These are phyloP conservation scores for Ganaspis sp. DNA, from an alignment of 1,140 invertebrate genomes.

Conservation along the genomic window DNA sequence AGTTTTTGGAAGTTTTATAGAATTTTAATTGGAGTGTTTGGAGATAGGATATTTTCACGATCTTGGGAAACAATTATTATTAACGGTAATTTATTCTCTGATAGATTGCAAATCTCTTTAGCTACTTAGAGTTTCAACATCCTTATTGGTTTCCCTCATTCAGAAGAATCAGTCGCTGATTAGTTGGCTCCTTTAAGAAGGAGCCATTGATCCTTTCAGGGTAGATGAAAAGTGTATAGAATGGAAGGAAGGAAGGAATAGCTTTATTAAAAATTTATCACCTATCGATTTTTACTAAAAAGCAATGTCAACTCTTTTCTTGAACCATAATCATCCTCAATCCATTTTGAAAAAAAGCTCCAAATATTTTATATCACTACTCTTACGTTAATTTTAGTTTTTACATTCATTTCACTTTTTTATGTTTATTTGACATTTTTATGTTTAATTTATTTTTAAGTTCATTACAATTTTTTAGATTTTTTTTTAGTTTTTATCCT, in stretches of 20 bases:
- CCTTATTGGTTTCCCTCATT: background rate
- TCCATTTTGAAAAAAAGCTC: no score
- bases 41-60: no score
- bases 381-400: no score
- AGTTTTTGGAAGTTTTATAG: no score
- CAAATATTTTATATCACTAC: no score
- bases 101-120: background rate
- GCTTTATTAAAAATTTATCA: background rate
- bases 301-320: background rate
- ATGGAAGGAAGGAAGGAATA: constrained; percentile 23
- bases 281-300: background rate
- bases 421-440: no score
- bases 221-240: background rate
- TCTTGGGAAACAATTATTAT: background rate
- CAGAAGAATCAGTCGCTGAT: background rate
- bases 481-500: no score
- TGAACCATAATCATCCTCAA: no score
- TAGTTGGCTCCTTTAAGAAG: background rate
- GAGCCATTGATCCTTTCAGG: constrained; percentile 14
- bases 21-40: no score
- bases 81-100: background rate
- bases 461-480: no score
- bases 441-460: no score
- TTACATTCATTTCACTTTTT: no score
- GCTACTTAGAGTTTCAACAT: background rate